Percentiles rank a stretch among this genome's conserved stretches.
phyloP scores from a whole-genome alignment of 2,888 invertebrate species.

The Hydraecia micacea region DNA sequence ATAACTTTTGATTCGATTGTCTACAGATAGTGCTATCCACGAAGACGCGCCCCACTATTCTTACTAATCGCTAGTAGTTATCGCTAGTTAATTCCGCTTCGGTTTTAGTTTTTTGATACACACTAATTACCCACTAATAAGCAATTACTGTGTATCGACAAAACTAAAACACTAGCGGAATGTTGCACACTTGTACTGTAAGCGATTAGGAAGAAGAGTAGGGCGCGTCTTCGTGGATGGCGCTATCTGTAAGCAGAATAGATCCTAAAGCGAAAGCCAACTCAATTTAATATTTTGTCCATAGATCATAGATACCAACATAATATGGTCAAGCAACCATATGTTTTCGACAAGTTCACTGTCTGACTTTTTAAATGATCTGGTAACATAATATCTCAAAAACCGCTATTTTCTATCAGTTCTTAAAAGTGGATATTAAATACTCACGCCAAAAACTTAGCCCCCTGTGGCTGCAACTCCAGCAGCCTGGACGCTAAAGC shows the following conservation, averaged over 20 bases:
- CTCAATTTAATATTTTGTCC: neutral
- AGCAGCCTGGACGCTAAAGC: constrained; percentile 98
- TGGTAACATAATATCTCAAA: neutral
- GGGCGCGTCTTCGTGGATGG: too few relatives aligned
- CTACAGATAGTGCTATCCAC: too few relatives aligned
- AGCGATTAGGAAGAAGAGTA: too few relatives aligned
- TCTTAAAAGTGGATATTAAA: neutral
- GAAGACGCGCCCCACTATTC: too few relatives aligned
- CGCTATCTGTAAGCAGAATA: neutral
- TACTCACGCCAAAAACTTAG: constrained; percentile 97
- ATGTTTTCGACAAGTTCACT: neutral
- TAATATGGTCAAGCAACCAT: neutral
- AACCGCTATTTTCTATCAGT: neutral
- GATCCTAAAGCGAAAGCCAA: neutral
- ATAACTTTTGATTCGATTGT: neutral
- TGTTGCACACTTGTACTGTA: too few relatives aligned
- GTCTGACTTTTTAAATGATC: neutral
- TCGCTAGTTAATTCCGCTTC: too few relatives aligned
- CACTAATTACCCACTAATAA: too few relatives aligned
- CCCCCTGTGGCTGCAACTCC: constrained; percentile 98
- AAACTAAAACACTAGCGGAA: too few relatives aligned
- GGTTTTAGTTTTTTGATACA: too few relatives aligned
- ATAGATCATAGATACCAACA: neutral
- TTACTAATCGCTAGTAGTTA: too few relatives aligned
- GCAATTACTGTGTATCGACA: too few relatives aligned